Percentiles rank a stretch among this genome's conserved stretches.
Evolutionary conservation across 1,140 invertebrate genomes (phyloP).

Genomic region (Lithobius niger): DNA sequence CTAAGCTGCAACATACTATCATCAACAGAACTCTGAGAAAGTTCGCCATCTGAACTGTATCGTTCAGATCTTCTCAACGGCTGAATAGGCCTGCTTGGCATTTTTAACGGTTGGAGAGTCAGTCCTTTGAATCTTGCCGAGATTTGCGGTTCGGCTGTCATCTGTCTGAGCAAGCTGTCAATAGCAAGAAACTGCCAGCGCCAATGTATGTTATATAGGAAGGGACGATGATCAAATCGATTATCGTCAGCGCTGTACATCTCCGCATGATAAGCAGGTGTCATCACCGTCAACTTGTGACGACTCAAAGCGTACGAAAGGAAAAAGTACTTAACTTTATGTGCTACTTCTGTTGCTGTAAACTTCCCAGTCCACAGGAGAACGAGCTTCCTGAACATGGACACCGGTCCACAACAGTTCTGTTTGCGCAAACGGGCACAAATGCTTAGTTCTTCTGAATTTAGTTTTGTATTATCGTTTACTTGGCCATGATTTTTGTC

Average conservation of each 20-base stretch:
- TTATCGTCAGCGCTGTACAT: slow-evolving; percentile 96
- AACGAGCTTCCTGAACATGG: slow-evolving; percentile 87
- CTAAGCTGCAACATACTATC: too few relatives aligned
- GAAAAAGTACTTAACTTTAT: slow-evolving; percentile 97
- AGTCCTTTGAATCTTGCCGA: too few relatives aligned
- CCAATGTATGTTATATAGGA: slow-evolving; percentile 88
- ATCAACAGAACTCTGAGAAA: too few relatives aligned
- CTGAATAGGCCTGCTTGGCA: too few relatives aligned
- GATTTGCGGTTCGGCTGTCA: too few relatives aligned
- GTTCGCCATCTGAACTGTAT: too few relatives aligned
- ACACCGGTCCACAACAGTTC: slow-evolving; percentile 79
- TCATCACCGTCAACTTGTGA: slow-evolving; percentile 97
- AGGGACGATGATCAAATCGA: slow-evolving; percentile 90
- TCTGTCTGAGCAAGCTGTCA: slow-evolving; percentile 49
- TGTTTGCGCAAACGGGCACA: slow-evolving; percentile 82
- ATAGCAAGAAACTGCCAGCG: slow-evolving; percentile 91
- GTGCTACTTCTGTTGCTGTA: slow-evolving; percentile 67
- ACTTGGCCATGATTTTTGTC: too few relatives aligned
- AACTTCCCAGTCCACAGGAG: slow-evolving; percentile 60
- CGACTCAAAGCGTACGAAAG: slow-evolving; percentile 90
- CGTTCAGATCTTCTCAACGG: too few relatives aligned
- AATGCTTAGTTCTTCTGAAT: slow-evolving; percentile 78
- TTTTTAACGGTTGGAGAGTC: too few relatives aligned
- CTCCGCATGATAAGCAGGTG: slow-evolving; percentile 89
- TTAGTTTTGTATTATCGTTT: slow-evolving; percentile 71